These are phyloP conservation scores for Daubentonia madagascariensis DNA, from an alignment of 2,113 vertebrate species.

Conservation along the genomic window DNA sequence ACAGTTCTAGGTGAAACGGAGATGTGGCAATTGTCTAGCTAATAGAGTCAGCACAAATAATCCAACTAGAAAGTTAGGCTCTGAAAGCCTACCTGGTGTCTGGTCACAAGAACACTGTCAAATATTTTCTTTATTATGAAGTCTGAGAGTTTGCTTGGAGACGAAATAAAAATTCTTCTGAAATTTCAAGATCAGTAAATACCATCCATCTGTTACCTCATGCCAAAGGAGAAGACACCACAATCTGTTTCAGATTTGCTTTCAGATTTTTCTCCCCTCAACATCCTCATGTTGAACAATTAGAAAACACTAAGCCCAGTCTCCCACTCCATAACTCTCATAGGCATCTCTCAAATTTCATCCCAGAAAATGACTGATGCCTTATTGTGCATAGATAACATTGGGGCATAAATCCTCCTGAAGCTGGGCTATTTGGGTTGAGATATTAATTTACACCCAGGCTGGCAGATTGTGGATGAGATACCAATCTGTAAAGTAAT, in stretches of 20 bases:
- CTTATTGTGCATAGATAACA: neutral
- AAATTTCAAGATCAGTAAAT: slow-evolving; percentile 57
- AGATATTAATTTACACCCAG: slow-evolving; percentile 37
- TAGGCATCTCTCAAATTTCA: neutral
- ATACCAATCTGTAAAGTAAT: slow-evolving; percentile 50
- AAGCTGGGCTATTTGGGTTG: neutral
- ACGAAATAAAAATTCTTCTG: slow-evolving; percentile 46
- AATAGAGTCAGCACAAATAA: neutral
- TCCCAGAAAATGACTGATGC: neutral
- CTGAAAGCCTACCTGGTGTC: slow-evolving; percentile 11
- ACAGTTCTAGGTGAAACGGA: neutral
- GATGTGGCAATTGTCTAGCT: neutral
- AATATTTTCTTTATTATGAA: slow-evolving; percentile 16
- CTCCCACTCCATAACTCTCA: neutral
- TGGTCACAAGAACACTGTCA: neutral
- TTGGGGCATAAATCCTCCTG: neutral
- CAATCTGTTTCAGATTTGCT: neutral
- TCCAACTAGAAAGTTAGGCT: neutral
- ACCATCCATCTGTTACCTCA: neutral
- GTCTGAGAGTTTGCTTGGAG: slow-evolving; percentile 19
- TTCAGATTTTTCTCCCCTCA: neutral
- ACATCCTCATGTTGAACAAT: neutral
- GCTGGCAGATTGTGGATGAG: slow-evolving; percentile 32
- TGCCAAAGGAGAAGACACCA: slow-evolving; percentile 35
- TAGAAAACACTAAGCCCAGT: neutral